These are phyloP conservation scores for Clarias macrocephalus DNA, from an alignment of 2,113 vertebrate species.

Conservation along the genomic window DNA sequence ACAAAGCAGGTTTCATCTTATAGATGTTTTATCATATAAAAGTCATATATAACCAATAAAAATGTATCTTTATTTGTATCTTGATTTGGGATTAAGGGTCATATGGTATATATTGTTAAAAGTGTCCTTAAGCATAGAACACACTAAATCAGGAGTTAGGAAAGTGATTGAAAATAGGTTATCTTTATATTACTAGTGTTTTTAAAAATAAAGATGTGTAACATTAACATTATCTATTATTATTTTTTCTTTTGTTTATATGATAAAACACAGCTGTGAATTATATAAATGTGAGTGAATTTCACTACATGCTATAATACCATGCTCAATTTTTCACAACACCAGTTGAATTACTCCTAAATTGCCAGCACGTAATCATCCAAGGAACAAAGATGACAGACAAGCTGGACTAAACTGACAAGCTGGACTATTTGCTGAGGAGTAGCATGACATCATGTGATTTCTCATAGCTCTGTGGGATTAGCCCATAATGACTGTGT, in stretches of 20 bases:
- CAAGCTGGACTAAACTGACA: constrained; percentile 1
- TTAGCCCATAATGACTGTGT: not conserved
- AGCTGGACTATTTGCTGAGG: not conserved
- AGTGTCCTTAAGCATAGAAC: not conserved
- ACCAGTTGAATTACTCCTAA: not conserved
- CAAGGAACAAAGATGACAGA: not conserved
- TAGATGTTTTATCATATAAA: not conserved
- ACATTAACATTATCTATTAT: not conserved
- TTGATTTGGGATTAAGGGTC: not conserved
- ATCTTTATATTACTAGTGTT: not conserved
- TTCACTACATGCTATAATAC: not conserved
- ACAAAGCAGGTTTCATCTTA: not conserved
- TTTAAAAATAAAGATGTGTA: not conserved
- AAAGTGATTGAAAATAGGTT: not conserved
- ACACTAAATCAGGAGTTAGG: not conserved
- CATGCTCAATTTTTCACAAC: not conserved
- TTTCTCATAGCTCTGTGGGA: constrained; percentile 19
- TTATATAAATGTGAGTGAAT: not conserved
- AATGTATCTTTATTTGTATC: not conserved
- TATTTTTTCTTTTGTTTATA: not conserved
- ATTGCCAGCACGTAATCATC: not conserved
- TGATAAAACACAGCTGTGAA: not conserved
- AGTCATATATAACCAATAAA: not conserved
- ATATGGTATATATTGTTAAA: not conserved
- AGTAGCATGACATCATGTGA: constrained; percentile 36